A percentile compares a stretch with the other conserved stretches of the same genome.
Conservation (phyloP, 2,113 vertebrate species). For the Xenopus borealis region DNA sequence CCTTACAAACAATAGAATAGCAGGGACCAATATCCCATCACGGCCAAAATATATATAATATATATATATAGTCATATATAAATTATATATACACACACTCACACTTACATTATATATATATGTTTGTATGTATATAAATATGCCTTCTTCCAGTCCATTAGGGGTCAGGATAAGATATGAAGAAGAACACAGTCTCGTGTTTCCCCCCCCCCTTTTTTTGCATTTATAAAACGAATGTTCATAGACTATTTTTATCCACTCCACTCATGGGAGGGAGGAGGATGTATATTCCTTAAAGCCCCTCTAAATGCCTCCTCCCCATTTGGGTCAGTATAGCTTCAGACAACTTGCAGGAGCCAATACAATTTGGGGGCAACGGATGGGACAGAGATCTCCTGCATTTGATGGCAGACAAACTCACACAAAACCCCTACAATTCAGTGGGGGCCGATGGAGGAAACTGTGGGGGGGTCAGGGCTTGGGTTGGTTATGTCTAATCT, state of each 20-base stretch:
- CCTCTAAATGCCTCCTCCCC: slow-evolving; percentile 17
- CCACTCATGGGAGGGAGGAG: slow-evolving; percentile 2
- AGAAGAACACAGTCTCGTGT: slow-evolving; percentile 5
- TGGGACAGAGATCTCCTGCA: slow-evolving; percentile 67
- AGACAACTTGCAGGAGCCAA: slow-evolving; percentile 31
- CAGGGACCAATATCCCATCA: slow-evolving; percentile 44
- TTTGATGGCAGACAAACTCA: slow-evolving; percentile 63
- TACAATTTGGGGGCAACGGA: slow-evolving; percentile 67
- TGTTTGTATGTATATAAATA: slow-evolving; percentile 43
- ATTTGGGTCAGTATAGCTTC: slow-evolving; percentile 20
- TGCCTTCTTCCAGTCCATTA: slow-evolving; percentile 42
- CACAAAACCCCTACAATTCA: slow-evolving; percentile 40
- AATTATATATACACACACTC: slow-evolving; percentile 42
- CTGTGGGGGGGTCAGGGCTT: slow-evolving; percentile 23
- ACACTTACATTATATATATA: slow-evolving; percentile 12
- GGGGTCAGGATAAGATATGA: slow-evolving; percentile 10
- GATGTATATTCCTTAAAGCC: slow-evolving; percentile 6
- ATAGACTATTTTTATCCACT: slow-evolving; percentile 21
- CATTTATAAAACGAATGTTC: slow-evolving; percentile 28
- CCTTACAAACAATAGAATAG: slow-evolving; percentile 46
- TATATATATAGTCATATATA: slow-evolving; percentile 38
- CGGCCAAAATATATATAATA: slow-evolving; percentile 46
- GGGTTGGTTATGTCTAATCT: slow-evolving; percentile 17
- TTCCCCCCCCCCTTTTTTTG: slow-evolving; percentile 14
- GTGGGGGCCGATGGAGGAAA: slow-evolving; percentile 26